Percentiles rank a stretch among this genome's conserved stretches.
Conservation (phyloP, 2,888 invertebrate species). For the Drosophila sordidula region DNA sequence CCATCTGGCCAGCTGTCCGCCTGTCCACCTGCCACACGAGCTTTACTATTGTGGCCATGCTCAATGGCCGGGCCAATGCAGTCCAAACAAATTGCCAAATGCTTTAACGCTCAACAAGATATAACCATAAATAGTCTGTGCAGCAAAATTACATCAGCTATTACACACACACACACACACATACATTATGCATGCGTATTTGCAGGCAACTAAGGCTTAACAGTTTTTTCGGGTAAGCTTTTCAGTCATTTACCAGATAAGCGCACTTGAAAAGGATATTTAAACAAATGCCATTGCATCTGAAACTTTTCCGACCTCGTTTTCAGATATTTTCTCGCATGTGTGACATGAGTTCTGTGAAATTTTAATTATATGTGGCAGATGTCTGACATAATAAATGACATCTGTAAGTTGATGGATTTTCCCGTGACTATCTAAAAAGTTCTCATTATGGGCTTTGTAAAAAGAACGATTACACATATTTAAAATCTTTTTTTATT, state of each 20-base stretch:
- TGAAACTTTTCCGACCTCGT: not conserved
- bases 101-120: slow-evolving; percentile 38
- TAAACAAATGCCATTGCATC: not conserved
- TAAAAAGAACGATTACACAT: too few species aligned
- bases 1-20: not conserved
- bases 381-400: not conserved
- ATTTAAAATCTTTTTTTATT: not conserved
- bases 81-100: slow-evolving; percentile 60
- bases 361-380: not conserved
- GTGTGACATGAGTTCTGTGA: not conserved
- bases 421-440: not conserved
- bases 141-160: slow-evolving; percentile 42
- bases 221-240: slow-evolving; percentile 4
- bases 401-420: not conserved
- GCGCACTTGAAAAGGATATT: slow-evolving; percentile 5
- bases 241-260: not conserved
- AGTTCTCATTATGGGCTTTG: not conserved
- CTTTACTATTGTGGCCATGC: slow-evolving; percentile 22
- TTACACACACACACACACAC: slow-evolving; percentile 10
- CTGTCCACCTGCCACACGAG: slow-evolving; percentile 4
- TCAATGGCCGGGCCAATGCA: too few species aligned
- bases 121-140: slow-evolving; percentile 40
- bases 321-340: not conserved
- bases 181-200: not conserved
- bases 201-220: not conserved